Percentiles rank a stretch among this genome's conserved stretches.
These are phyloP conservation scores for Harpegnathos saltator DNA, from an alignment of 1,140 invertebrate genomes.

Conservation along the genomic window DNA sequence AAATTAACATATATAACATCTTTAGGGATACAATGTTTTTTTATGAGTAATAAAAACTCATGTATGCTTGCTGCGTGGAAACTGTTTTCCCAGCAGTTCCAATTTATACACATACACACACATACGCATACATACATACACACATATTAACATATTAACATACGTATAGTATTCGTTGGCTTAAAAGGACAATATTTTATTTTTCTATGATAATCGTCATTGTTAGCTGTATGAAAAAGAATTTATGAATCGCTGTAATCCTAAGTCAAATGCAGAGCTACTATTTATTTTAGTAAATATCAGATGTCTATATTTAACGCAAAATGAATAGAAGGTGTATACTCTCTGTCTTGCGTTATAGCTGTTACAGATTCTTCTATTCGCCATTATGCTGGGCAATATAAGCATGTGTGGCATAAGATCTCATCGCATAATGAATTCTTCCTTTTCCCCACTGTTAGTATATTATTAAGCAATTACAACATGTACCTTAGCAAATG, in stretches of 20 bases:
- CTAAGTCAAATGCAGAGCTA: constrained; percentile 53
- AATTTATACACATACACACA: background rate
- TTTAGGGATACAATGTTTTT: background rate
- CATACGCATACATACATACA: constrained; percentile 7
- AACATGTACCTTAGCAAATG: constrained; percentile 30
- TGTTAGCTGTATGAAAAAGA: constrained; percentile 64
- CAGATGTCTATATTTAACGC: constrained; percentile 46
- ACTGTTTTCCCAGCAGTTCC: constrained; percentile 33
- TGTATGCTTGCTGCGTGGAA: constrained; percentile 41
- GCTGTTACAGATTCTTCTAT: constrained; percentile 18
- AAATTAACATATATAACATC: background rate
- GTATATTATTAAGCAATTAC: constrained; percentile 28
- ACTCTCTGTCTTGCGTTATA: constrained; percentile 37
- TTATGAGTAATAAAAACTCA: constrained; percentile 13
- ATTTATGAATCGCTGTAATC: constrained; percentile 63
- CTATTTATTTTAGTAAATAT: constrained; percentile 70
- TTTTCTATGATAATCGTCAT: constrained; percentile 69
- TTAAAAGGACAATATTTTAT: constrained; percentile 71
- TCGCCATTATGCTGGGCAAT: constrained; percentile 28
- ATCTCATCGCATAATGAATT: constrained; percentile 26
- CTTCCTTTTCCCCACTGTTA: constrained; percentile 49
- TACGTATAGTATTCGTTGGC: constrained; percentile 62
- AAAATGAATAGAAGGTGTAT: background rate
- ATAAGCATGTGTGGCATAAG: constrained; percentile 15
- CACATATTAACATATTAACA: constrained; percentile 19